Conservation (phyloP, 1,140 invertebrate species). For the Trachymyrmex cornetzi region DNA sequence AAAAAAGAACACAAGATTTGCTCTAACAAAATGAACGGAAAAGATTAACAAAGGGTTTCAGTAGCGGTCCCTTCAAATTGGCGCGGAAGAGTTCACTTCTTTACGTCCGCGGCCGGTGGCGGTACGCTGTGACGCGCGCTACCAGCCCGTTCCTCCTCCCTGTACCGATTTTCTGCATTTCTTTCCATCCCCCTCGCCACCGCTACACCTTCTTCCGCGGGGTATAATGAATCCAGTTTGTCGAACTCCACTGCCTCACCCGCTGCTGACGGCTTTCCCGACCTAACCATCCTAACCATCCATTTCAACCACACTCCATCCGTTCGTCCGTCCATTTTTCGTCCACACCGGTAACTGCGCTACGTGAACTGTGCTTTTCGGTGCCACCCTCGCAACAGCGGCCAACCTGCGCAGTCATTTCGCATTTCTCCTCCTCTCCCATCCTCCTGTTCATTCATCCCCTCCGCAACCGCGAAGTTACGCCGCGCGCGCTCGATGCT, state of each 20-base stretch:
- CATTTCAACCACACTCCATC: slow-evolving; percentile 6
- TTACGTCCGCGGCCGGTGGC: slow-evolving; percentile 14
- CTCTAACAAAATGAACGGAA: background rate
- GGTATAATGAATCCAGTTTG: slow-evolving; percentile 63
- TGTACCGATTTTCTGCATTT: background rate
- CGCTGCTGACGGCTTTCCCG: slow-evolving; percentile 15
- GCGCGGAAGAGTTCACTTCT: slow-evolving; percentile 30
- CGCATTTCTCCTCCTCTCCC: slow-evolving; percentile 46
- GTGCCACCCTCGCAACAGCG: slow-evolving; percentile 53
- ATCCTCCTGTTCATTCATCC: background rate
- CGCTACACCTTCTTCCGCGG: background rate
- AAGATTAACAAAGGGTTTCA: background rate
- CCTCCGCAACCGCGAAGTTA: slow-evolving; percentile 24
- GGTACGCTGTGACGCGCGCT: slow-evolving; percentile 37
- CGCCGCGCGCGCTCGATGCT: slow-evolving; percentile 31
- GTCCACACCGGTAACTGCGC: slow-evolving; percentile 31
- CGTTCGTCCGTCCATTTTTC: slow-evolving; percentile 11
- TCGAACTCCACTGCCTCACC: slow-evolving; percentile 50
- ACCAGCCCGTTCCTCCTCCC: background rate
- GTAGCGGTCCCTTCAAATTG: background rate
- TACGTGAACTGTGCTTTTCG: slow-evolving; percentile 67
- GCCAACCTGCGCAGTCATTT: slow-evolving; percentile 65
- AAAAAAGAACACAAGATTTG: background rate
- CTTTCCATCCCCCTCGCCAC: background rate
- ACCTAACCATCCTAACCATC: slow-evolving; percentile 37